phyloP scores from a whole-genome alignment of 2,113 vertebrate species.

The Tauraco erythrolophus region DNA sequence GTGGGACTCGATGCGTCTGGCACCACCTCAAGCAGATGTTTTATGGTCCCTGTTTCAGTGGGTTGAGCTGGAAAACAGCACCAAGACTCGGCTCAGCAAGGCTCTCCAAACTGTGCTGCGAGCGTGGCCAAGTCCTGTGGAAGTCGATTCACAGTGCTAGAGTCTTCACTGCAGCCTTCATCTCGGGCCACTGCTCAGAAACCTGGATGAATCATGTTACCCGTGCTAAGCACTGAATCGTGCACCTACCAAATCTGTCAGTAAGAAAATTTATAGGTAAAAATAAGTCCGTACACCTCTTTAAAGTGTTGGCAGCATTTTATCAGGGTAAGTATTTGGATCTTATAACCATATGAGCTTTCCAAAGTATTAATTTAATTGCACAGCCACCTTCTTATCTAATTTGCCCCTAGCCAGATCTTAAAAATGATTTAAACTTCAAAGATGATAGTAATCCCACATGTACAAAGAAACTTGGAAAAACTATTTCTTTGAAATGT shows the following conservation, averaged over 20 bases:
- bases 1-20: background rate
- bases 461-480: slow-evolving; percentile 5
- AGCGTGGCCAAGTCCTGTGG: background rate
- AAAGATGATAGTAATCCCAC: background rate
- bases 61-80: background rate
- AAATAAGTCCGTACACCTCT: background rate
- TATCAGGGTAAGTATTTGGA: background rate
- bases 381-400: slow-evolving; percentile 33
- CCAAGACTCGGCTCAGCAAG: background rate
- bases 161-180: background rate
- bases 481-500: slow-evolving; percentile 38
- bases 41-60: background rate
- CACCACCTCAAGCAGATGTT: background rate
- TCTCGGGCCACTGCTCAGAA: background rate
- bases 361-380: slow-evolving; percentile 50
- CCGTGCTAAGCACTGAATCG: background rate
- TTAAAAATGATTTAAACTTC: slow-evolving; percentile 46
- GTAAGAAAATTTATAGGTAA: background rate
- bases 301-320: slow-evolving; percentile 29
- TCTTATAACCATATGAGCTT: background rate
- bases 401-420: slow-evolving; percentile 27
- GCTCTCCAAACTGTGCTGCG: background rate
- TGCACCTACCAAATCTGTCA: background rate
- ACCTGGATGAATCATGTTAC: background rate
- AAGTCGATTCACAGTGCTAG: background rate